Evolutionary conservation across 2,888 invertebrate species (phyloP).

Genomic region (Platycheirus rosarum): DNA sequence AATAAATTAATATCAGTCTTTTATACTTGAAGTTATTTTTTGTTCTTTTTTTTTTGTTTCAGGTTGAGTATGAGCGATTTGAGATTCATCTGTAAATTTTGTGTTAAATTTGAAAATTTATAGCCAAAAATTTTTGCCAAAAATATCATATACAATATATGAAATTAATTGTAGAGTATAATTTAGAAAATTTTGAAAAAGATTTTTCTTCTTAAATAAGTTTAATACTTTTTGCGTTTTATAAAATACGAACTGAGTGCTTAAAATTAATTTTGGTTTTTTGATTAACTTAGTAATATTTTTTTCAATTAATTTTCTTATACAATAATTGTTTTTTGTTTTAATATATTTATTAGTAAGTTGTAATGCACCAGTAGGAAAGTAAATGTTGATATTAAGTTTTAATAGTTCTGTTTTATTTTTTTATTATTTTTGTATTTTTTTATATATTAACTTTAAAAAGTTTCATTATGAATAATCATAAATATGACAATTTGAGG

Average conservation of each 20-base stretch:
- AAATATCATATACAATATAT: constrained; percentile 73
- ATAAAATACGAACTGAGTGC: constrained; percentile 60
- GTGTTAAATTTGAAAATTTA: constrained; percentile 78
- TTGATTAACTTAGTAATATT: constrained; percentile 53
- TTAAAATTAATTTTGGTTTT: constrained; percentile 70
- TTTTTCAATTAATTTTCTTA: constrained; percentile 70
- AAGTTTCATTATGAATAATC: constrained; percentile 73
- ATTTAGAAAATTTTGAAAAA: constrained; percentile 65
- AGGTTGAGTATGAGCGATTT: constrained; percentile 60
- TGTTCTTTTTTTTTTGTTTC: constrained; percentile 55
- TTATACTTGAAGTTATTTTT: constrained; percentile 77
- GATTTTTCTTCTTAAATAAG: constrained; percentile 75
- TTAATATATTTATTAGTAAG: constrained; percentile 63
- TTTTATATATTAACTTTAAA: constrained; percentile 67
- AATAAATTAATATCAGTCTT: constrained; percentile 73
- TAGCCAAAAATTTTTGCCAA: constrained; percentile 77
- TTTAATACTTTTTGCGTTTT: constrained; percentile 64
- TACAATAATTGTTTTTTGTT: constrained; percentile 67
- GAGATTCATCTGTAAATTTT: constrained; percentile 46
- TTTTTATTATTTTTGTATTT: constrained; percentile 50
- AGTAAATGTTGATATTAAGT: constrained; percentile 77
- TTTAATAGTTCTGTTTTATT: constrained; percentile 76
- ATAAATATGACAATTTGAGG: constrained; percentile 74
- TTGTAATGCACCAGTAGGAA: constrained; percentile 79
- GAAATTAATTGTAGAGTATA: constrained; percentile 69